These are phyloP conservation scores for Cabera pusaria DNA, from an alignment of 2,888 invertebrate species.

Conservation along the genomic window DNA sequence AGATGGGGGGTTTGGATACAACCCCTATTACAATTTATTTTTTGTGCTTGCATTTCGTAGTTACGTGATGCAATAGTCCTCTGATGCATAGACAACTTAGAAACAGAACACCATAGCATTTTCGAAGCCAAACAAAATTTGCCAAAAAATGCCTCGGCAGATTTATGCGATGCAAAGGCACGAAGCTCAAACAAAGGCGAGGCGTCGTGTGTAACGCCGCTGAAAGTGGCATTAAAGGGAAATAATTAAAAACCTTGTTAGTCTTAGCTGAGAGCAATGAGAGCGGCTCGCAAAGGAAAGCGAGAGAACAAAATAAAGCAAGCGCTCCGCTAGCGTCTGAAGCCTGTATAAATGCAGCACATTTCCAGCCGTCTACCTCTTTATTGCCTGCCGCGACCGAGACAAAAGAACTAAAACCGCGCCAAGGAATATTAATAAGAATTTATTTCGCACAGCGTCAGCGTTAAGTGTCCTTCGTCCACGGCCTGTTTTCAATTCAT, in stretches of 20 bases:
- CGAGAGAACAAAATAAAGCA: slow-evolving; percentile 69
- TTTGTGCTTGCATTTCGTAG: no score
- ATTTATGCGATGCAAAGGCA: slow-evolving; percentile 25
- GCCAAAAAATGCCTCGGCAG: slow-evolving; percentile 1
- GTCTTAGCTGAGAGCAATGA: slow-evolving; percentile 71
- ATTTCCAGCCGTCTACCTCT: slow-evolving; percentile 73
- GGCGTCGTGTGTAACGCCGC: slow-evolving; percentile 46
- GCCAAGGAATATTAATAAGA: slow-evolving; percentile 71
- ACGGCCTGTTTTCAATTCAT: slow-evolving; percentile 45
- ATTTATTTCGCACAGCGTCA: slow-evolving; percentile 56
- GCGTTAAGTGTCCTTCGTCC: slow-evolving; percentile 43
- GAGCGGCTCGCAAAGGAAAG: slow-evolving; percentile 67
- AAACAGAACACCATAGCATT: slow-evolving; percentile 1
- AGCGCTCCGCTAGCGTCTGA: slow-evolving; percentile 48
- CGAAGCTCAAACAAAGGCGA: slow-evolving; percentile 45
- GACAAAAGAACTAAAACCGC: slow-evolving; percentile 73
- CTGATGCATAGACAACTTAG: no score
- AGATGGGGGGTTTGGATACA: no score
- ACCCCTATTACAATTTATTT: no score
- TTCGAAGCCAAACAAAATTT: background rate
- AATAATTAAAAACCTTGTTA: slow-evolving; percentile 82
- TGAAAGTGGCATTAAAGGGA: slow-evolving; percentile 76
- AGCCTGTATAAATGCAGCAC: slow-evolving; percentile 75
- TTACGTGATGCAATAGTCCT: no score
- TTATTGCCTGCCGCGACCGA: slow-evolving; percentile 67